A percentile compares a stretch with the other conserved stretches of the same genome.
Evolutionary conservation across 1,140 invertebrate genomes (phyloP).

Genomic region (Ruditapes philippinarum): DNA sequence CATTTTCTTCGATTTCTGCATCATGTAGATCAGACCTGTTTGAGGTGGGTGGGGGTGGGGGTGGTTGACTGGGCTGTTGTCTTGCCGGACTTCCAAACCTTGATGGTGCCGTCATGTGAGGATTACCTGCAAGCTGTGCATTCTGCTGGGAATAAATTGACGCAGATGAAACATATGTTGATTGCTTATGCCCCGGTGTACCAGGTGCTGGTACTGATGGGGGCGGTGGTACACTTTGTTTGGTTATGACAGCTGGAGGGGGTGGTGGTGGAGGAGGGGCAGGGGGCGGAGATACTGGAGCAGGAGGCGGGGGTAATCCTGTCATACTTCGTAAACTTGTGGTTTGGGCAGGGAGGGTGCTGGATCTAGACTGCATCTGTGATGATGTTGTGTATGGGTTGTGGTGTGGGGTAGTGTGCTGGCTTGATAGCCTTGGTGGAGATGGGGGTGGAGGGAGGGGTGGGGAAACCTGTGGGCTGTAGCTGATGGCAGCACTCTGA

Average conservation of each 20-base stretch:
- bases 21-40: not conserved
- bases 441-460: conserved; percentile 48
- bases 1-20: conserved; percentile 49
- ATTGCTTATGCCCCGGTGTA: conserved; percentile 26
- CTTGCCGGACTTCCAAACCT: conserved; percentile 58
- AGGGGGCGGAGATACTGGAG: conserved; percentile 32
- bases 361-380: conserved; percentile 47
- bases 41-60: conserved; percentile 65
- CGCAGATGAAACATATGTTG: conserved; percentile 35
- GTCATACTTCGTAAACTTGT: conserved; percentile 55
- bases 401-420: conserved; percentile 15
- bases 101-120: conserved; percentile 30
- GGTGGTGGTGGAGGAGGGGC: conserved; percentile 68
- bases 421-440: conserved; percentile 26
- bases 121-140: conserved; percentile 30
- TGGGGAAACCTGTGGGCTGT: conserved; percentile 33
- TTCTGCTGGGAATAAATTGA: conserved; percentile 53
- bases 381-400: conserved; percentile 32
- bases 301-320: not conserved
- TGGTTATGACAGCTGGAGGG: conserved; percentile 51
- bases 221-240: conserved; percentile 5
- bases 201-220: conserved; percentile 9
- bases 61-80: conserved; percentile 68
- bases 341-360: conserved; percentile 56
- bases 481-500: conserved; percentile 41